Evolutionary conservation across 2,113 vertebrate species (phyloP).

Genomic region (Isurus oxyrinchus): DNA sequence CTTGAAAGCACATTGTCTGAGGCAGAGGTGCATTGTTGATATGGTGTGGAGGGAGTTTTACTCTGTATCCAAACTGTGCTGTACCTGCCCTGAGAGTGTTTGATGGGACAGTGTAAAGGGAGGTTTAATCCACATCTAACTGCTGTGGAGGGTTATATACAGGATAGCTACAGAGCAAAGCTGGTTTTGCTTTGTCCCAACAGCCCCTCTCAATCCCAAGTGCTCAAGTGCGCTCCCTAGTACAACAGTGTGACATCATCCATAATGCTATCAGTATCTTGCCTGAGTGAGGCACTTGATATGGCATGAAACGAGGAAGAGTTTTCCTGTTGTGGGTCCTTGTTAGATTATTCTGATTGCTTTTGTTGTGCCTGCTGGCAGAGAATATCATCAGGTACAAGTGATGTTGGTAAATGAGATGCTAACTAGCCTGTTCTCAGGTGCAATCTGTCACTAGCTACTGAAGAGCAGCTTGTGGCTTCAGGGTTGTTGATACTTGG

Average conservation of each 20-base stretch:
- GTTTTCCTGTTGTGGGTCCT: background rate
- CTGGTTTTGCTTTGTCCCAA: background rate
- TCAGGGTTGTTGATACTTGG: background rate
- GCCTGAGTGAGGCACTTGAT: background rate
- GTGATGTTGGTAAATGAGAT: background rate
- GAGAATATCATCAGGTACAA: background rate
- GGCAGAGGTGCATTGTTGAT: too few relatives aligned
- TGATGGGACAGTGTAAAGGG: background rate
- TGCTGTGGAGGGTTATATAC: background rate
- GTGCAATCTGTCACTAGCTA: background rate
- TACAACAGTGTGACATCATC: background rate
- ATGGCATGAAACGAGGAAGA: background rate
- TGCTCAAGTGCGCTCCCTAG: background rate
- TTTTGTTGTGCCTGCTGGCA: background rate
- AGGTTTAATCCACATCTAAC: background rate
- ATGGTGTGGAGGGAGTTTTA: background rate
- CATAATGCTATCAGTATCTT: background rate
- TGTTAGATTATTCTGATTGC: too few relatives aligned
- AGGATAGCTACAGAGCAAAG: background rate
- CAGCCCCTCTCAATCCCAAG: background rate
- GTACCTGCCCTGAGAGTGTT: background rate
- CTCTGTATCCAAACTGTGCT: background rate
- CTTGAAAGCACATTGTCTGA: too few relatives aligned
- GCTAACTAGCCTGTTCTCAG: background rate
- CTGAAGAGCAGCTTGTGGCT: slow-evolving; percentile 5